These are phyloP conservation scores for Lasiommata megera DNA, from an alignment of 2,888 invertebrate genomes.

Conservation along the genomic window DNA sequence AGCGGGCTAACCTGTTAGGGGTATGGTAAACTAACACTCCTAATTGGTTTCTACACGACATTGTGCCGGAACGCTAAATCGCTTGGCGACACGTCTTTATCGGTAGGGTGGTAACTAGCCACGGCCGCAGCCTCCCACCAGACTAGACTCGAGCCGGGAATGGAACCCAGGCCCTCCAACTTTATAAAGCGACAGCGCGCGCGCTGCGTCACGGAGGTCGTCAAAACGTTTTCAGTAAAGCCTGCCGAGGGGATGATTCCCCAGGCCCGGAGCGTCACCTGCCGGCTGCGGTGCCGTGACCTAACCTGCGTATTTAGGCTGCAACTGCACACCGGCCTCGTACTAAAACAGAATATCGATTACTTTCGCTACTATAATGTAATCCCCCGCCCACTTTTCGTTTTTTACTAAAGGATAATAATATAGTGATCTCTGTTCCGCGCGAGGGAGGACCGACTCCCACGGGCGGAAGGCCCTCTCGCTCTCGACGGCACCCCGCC, in stretches of 20 bases:
- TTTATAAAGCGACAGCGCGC: too few relatives aligned
- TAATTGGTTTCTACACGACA: too few relatives aligned
- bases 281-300: conserved; percentile 48
- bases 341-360: conserved; percentile 82
- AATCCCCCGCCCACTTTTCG: conserved; percentile 82
- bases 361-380: conserved; percentile 83
- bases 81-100: too few relatives aligned
- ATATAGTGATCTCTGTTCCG: conserved; percentile 73
- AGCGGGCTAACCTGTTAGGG: too few relatives aligned
- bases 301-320: conserved; percentile 73
- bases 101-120: too few relatives aligned
- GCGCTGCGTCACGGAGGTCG: background rate
- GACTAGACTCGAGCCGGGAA: too few relatives aligned
- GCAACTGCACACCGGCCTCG: conserved; percentile 76
- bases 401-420: conserved; percentile 74
- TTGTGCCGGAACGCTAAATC: too few relatives aligned
- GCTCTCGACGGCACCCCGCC: conserved; percentile 58
- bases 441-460: conserved; percentile 54
- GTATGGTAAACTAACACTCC: too few relatives aligned
- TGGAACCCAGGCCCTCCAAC: too few relatives aligned
- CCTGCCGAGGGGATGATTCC: background rate
- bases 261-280: conserved; percentile 21
- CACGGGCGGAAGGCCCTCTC: conserved; percentile 47
- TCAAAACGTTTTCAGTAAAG: background rate
- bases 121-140: too few relatives aligned